Percentiles rank a stretch among this genome's conserved stretches.
Evolutionary conservation across 2,888 invertebrate genomes (phyloP).

Genomic region (Merodon equestris): DNA sequence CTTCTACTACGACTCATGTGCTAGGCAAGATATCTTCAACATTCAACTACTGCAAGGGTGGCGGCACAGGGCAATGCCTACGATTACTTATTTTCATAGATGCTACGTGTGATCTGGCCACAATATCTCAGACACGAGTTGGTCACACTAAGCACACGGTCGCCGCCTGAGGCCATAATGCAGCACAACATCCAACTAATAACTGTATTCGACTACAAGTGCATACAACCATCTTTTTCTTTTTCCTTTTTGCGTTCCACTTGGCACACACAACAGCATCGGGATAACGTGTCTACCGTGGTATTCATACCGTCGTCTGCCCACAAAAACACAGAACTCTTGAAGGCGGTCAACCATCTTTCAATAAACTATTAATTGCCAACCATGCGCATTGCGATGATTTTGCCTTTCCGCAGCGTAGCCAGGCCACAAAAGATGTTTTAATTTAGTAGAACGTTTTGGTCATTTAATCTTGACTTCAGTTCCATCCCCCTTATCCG

Average conservation of each 20-base stretch:
- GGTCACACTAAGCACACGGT: constrained; percentile 54
- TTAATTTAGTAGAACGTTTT: constrained; percentile 63
- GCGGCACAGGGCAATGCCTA: constrained; percentile 63
- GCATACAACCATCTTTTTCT: neutral
- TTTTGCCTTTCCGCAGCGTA: constrained; percentile 59
- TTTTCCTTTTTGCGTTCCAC: constrained; percentile 7
- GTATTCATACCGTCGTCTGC: neutral
- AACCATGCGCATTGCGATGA: constrained; percentile 54
- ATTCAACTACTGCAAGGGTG: constrained; percentile 58
- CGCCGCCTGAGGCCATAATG: constrained; percentile 45
- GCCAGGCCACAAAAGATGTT: constrained; percentile 64
- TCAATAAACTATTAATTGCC: constrained; percentile 68
- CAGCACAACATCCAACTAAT: constrained; percentile 48
- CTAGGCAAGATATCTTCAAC: constrained; percentile 12
- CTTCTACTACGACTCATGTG: constrained; percentile 13
- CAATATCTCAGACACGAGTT: constrained; percentile 55
- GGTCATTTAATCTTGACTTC: constrained; percentile 54
- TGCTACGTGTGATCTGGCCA: constrained; percentile 64
- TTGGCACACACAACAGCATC: constrained; percentile 23
- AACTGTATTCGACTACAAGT: constrained; percentile 56
- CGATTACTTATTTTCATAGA: constrained; percentile 61
- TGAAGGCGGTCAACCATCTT: constrained; percentile 63
- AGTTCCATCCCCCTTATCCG: neutral
- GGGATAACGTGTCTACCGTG: neutral
- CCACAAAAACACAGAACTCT: constrained; percentile 25